phyloP scores from a whole-genome alignment of 1,140 invertebrate species.

The Ladona fulva region DNA sequence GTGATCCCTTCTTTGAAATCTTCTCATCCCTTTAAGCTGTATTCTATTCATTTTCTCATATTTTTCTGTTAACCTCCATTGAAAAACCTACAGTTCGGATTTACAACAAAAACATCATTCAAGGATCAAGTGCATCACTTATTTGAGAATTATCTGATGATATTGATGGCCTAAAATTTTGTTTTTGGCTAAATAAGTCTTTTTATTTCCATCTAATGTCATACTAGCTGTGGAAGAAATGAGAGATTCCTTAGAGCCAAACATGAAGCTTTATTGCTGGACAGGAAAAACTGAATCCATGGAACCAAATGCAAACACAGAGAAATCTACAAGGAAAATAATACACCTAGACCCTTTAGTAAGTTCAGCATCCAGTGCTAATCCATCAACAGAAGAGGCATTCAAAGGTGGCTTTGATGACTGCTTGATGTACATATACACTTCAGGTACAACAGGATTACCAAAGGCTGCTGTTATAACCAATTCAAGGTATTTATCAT shows the following conservation, averaged over 20 bases:
- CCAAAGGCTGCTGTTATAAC: conserved; percentile 51
- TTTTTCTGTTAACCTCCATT: no score
- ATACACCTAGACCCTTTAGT: not conserved
- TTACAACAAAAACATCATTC: no score
- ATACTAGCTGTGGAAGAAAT: not conserved
- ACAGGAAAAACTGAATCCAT: not conserved
- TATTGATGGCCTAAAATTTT: no score
- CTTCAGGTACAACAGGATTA: conserved; percentile 50
- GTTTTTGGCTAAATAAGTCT: no score
- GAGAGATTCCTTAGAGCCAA: not conserved
- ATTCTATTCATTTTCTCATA: no score
- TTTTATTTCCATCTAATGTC: no score
- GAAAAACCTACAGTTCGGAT: no score
- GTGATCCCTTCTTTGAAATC: no score
- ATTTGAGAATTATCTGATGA: no score
- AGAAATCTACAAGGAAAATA: not conserved
- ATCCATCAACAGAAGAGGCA: not conserved
- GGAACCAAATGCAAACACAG: not conserved
- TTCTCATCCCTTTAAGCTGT: no score
- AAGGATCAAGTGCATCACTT: no score
- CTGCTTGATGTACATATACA: conserved; percentile 42
- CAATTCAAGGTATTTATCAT: conserved; percentile 29
- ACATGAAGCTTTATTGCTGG: not conserved
- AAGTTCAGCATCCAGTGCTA: not conserved
- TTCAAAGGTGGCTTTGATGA: conserved; percentile 18